Conservation (phyloP, 2,888 invertebrate genomes). For the Heliconius sara region DNA sequence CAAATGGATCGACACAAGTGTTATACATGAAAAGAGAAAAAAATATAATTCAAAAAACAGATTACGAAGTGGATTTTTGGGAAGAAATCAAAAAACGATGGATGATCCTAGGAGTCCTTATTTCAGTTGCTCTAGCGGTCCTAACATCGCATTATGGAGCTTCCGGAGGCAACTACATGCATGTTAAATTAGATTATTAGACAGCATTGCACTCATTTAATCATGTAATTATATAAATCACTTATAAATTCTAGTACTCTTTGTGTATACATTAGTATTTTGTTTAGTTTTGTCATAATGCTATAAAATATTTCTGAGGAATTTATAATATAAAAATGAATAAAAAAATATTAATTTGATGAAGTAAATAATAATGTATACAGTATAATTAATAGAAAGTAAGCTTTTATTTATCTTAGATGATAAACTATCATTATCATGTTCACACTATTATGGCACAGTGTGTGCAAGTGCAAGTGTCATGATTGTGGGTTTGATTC, state of each 20-base stretch:
- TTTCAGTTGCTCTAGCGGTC: slow-evolving; percentile 64
- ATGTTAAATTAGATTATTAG: slow-evolving; percentile 71
- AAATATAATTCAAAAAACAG: slow-evolving; percentile 49
- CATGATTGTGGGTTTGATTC: not conserved
- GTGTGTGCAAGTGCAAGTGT: too few species aligned
- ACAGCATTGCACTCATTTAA: slow-evolving; percentile 72
- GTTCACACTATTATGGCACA: too few species aligned
- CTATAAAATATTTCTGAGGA: not conserved
- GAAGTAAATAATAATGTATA: not conserved
- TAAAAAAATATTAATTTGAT: not conserved
- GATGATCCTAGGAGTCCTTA: slow-evolving; percentile 67
- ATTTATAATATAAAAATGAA: not conserved
- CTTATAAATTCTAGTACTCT: slow-evolving; percentile 11
- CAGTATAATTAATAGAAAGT: not conserved
- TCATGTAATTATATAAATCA: slow-evolving; percentile 62
- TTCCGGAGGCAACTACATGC: slow-evolving; percentile 74
- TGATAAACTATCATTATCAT: not conserved
- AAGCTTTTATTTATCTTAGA: slow-evolving; percentile 3
- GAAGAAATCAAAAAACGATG: slow-evolving; percentile 62
- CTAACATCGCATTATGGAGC: slow-evolving; percentile 67
- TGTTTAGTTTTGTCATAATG: not conserved
- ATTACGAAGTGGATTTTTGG: slow-evolving; percentile 63
- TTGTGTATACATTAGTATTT: slow-evolving; percentile 2
- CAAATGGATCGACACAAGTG: slow-evolving; percentile 48
- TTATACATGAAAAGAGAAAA: slow-evolving; percentile 45